These are phyloP conservation scores for Aspidiotus rigidus DNA, from an alignment of 2,888 invertebrate species.

Conservation along the genomic window DNA sequence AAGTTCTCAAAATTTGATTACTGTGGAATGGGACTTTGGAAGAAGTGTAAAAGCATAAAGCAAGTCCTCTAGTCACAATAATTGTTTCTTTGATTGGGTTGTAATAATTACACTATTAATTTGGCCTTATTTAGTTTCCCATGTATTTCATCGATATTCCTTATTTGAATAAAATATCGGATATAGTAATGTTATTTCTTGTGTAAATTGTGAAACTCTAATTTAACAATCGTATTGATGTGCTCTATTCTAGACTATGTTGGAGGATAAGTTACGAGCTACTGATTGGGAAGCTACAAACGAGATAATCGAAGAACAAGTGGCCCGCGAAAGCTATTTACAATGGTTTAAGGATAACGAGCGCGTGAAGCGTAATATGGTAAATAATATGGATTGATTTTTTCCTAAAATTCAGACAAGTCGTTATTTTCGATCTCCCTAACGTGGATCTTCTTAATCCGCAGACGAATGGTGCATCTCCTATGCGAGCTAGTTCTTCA, in stretches of 20 bases:
- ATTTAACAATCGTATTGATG: not conserved
- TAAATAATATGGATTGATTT: slow-evolving; percentile 38
- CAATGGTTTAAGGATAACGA: slow-evolving; percentile 65
- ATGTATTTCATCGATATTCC: too few relatives aligned
- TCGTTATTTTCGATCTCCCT: not conserved
- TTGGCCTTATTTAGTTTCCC: too few relatives aligned
- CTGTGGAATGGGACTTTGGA: too few relatives aligned
- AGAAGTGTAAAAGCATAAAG: too few relatives aligned
- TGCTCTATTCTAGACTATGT: slow-evolving; percentile 57
- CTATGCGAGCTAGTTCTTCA: slow-evolving; percentile 27
- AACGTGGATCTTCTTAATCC: not conserved
- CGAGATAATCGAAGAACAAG: slow-evolving; percentile 80
- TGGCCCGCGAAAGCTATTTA: slow-evolving; percentile 73
- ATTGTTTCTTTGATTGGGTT: too few relatives aligned
- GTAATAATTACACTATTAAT: too few relatives aligned
- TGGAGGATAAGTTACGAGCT: slow-evolving; percentile 77
- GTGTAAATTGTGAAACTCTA: too few relatives aligned
- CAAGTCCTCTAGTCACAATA: too few relatives aligned
- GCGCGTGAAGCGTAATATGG: slow-evolving; percentile 47
- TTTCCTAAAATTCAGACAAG: not conserved
- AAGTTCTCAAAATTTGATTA: too few relatives aligned
- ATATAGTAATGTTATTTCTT: too few relatives aligned
- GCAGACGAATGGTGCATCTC: slow-evolving; percentile 15
- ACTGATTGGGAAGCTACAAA: slow-evolving; percentile 89
- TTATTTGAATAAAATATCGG: too few relatives aligned